phyloP scores from a whole-genome alignment of 2,888 invertebrate species.

The Dorcus hopei region DNA sequence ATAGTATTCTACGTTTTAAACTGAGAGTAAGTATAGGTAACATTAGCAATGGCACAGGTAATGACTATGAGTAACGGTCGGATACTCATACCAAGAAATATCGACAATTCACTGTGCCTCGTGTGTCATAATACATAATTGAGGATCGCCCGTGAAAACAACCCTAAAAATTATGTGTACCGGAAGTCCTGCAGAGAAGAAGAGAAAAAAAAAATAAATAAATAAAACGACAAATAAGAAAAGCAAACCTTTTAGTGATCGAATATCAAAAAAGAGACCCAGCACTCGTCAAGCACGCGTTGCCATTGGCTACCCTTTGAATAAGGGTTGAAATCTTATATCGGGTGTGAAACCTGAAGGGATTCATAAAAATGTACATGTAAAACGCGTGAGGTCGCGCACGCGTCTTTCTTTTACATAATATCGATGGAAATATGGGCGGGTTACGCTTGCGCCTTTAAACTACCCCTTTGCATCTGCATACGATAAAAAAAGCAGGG shows the following conservation, averaged over 20 bases:
- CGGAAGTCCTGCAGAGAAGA: conserved; percentile 14
- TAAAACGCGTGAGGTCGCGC: conserved; percentile 47
- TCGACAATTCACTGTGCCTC: conserved; percentile 5
- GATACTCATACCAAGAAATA: background rate
- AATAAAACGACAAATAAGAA: conserved; percentile 38
- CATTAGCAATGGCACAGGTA: no score
- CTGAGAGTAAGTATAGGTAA: no score
- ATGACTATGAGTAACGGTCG: no score
- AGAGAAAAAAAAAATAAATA: conserved; percentile 12
- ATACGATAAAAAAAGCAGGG: conserved; percentile 39
- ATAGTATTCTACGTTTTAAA: no score
- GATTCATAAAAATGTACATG: conserved; percentile 48
- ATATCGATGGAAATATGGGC: conserved; percentile 50
- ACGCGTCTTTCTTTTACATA: conserved; percentile 49
- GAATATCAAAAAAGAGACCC: conserved; percentile 37
- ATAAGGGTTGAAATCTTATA: conserved; percentile 47
- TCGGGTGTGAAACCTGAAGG: conserved; percentile 38
- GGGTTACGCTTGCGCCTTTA: conserved; percentile 46
- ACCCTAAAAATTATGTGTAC: conserved; percentile 2
- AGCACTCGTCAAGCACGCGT: conserved; percentile 36
- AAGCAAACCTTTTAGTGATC: conserved; percentile 33
- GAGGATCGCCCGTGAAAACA: conserved; percentile 9
- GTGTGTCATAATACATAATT: no score
- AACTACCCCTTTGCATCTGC: conserved; percentile 46
- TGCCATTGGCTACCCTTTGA: conserved; percentile 45